Base-by-base conservation (phyloP, 2,888 invertebrate genomes). In the Phorcus lineatus region DNA sequence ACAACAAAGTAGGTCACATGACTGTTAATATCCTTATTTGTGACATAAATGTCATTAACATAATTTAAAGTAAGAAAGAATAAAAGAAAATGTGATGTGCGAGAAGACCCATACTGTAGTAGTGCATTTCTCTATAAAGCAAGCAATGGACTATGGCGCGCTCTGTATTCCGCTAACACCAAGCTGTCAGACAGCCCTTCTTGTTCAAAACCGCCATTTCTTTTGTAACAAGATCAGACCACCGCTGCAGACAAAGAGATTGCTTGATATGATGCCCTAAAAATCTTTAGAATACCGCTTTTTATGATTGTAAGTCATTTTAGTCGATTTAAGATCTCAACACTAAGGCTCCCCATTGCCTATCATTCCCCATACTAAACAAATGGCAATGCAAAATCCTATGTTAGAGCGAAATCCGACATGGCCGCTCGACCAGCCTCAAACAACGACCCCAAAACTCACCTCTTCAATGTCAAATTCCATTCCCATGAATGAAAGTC, bases 401-500 rank as follows among this genome's bases (percentile, higher is more conserved):
- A 47, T 74, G 74, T 67, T 55, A 47, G 36, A 83, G 31, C 66
- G 74, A 82, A 84, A 83, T 84, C 85, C 86, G 87, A 86, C 85
- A 87, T 87, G 86, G 87, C 85, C 83, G 84, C 80, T 82, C 79
- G 76, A 53, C 81, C 80, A 80, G 80, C 88, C 84, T 85, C 88
- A 87, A 88, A 86, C 85, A 88, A 87, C 86, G 88, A 89, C 90
- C 91, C 89, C 88, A 90, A 91, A 90, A 86, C 86, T 86, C 89
- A 88, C 88, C 89, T 86, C 88, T 86, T 81, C 85, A 84, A 87
- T 83, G 86, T 86, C 87, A 86, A 87, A 86, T 87, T 84, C 82
- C 82, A 83, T 83, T 84, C 82, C 86, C 86, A 91, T 91, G 91
- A 91, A 91, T 91, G 87, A 91, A 91, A 91, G 85, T 89, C 85